A percentile compares a stretch with the other conserved stretches of the same genome.
Conservation (phyloP, 2,888 invertebrate species). For the Quadroppia sp. region DNA sequence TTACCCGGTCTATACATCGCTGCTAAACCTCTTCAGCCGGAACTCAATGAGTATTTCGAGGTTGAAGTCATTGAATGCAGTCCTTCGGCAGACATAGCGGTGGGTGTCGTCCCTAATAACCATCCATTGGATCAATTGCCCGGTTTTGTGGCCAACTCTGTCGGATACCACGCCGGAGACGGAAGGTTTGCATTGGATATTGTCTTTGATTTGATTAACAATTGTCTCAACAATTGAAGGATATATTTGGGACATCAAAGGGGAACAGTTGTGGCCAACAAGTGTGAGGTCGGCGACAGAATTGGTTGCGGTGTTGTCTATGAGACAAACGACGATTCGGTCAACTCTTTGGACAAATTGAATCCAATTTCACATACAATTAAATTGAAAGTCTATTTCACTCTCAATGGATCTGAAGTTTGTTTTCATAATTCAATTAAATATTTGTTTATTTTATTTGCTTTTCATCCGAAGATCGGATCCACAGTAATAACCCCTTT, state of each 20-base stretch:
- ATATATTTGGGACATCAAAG: constrained; percentile 52
- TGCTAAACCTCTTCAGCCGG: constrained; percentile 51
- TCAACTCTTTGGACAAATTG: not conserved
- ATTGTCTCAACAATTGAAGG: not conserved
- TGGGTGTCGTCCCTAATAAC: constrained; percentile 53
- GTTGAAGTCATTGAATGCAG: constrained; percentile 53
- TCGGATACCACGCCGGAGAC: constrained; percentile 55
- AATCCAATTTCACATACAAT: constrained; percentile 2
- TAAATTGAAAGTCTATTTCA: constrained; percentile 53
- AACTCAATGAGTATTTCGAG: constrained; percentile 53
- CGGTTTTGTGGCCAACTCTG: constrained; percentile 54
- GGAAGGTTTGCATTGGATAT: constrained; percentile 51
- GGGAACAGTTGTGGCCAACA: constrained; percentile 53
- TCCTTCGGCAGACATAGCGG: constrained; percentile 51
- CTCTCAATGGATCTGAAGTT: constrained; percentile 55
- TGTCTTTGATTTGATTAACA: constrained; percentile 9
- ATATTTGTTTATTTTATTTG: not conserved
- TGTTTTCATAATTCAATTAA: too few species aligned
- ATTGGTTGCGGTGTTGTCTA: constrained; percentile 55
- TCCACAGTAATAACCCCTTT: constrained; percentile 42
- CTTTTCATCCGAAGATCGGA: constrained; percentile 45
- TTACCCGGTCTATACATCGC: constrained; percentile 53
- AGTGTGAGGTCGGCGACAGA: constrained; percentile 53
- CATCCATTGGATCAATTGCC: constrained; percentile 55
- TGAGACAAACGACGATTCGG: constrained; percentile 44